A percentile compares a stretch with the other conserved stretches of the same genome.
phyloP scores from a whole-genome alignment of 2,113 vertebrate genomes.

The Megatriorchis doriae region DNA sequence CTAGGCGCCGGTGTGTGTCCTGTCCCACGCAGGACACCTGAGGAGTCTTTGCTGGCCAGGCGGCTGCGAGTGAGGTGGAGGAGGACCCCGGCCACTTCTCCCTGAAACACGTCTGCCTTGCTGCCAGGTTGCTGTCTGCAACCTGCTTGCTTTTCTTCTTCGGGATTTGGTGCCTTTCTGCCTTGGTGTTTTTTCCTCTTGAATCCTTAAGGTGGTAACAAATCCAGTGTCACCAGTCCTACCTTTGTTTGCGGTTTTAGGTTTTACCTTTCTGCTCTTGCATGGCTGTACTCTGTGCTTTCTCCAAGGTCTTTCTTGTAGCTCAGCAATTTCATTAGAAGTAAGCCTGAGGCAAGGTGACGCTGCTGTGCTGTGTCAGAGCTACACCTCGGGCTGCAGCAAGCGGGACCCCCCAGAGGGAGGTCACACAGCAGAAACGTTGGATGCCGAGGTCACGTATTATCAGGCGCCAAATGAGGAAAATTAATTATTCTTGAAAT shows the following conservation, averaged over 20 bases:
- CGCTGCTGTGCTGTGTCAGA: neutral
- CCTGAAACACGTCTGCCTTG: neutral
- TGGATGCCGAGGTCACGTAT: neutral
- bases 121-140: neutral
- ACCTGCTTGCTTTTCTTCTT: neutral
- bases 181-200: neutral
- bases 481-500: neutral
- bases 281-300: neutral
- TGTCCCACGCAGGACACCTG: neutral
- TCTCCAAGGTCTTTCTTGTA: neutral
- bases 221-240: neutral
- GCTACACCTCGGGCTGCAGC: neutral
- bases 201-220: neutral
- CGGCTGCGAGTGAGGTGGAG: neutral
- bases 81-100: neutral
- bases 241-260: neutral
- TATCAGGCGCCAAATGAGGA: neutral
- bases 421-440: neutral
- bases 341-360: neutral
- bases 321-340: neutral
- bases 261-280: neutral
- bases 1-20: rapidly evolving
- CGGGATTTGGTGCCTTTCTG: neutral
- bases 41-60: neutral
- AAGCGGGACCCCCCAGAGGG: neutral